phyloP scores from a whole-genome alignment of 2,797 vertebrate genomes.

The Serranus cabrilla region DNA sequence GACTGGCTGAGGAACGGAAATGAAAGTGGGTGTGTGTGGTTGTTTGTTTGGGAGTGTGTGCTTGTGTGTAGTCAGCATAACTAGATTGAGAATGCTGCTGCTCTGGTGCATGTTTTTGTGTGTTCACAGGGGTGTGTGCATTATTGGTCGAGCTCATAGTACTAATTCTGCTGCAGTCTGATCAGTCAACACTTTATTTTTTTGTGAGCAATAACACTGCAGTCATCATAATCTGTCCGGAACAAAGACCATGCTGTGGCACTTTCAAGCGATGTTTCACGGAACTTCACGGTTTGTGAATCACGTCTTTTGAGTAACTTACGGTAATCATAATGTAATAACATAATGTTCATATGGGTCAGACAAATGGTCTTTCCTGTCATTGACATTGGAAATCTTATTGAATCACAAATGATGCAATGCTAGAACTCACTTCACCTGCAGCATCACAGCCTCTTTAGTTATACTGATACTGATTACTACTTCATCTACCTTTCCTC shows the following conservation, averaged over 20 bases:
- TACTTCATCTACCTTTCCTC: not conserved
- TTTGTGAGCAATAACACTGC: conserved; percentile 18
- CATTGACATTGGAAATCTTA: too few species aligned
- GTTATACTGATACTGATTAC: not conserved
- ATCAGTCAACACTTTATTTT: conserved; percentile 32
- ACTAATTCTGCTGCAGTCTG: conserved; percentile 56
- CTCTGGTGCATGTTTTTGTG: conserved; percentile 44
- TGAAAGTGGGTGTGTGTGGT: conserved; percentile 50
- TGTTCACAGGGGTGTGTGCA: conserved; percentile 19
- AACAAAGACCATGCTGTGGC: conserved; percentile 11
- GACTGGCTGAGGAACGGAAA: conserved; percentile 67
- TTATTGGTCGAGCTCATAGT: conserved; percentile 49
- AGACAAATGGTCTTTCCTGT: too few species aligned
- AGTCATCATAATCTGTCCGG: not conserved
- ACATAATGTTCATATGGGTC: too few species aligned
- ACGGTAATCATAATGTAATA: too few species aligned
- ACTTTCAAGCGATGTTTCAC: too few species aligned
- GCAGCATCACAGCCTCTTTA: not conserved
- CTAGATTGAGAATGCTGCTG: conserved; percentile 39
- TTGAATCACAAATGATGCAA: conserved; percentile 11
- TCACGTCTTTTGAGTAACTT: too few species aligned
- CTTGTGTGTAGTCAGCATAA: conserved; percentile 57
- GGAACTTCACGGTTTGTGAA: too few species aligned
- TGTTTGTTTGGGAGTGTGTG: conserved; percentile 29
- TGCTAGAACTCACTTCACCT: conserved; percentile 5